Base-by-base conservation (phyloP, 2,797 vertebrate genomes). In the Poecile montanus region DNA sequence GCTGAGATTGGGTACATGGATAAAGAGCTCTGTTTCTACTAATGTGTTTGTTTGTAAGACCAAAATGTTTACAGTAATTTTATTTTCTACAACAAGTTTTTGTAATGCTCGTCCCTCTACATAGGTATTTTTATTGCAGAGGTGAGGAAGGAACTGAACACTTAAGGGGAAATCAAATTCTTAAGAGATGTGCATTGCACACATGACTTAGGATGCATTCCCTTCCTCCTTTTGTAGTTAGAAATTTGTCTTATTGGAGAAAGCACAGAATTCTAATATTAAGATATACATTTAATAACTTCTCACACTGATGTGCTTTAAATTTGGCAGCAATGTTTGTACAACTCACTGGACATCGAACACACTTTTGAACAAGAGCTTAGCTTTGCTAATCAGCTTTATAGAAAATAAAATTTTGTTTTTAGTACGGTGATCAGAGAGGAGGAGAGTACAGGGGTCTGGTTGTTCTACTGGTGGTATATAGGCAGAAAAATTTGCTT, bases 371-470 rank as follows among this genome's bases (percentile, higher is more conserved):
- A 45, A n/a, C 62, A 44, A 80, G 53, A 71, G 61, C 70, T 91
- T 77, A 63, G 70, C 61, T 91, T 75, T 63, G 34, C 53, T 89
- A 78, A 95, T 78, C 70, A 84, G 81, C 74, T 94, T 86, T 47
- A 32, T 38, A 38, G 23, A 42, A 60, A 80, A 76, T 51, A 47
- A 80, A 62, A 51, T 21, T 68, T 51, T 66, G 26, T 70, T 92
- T 86, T 81, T 58, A 48, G 62, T 36, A 66, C 45, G 22, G 17
- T 36, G 15, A 40, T 74, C 53, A 48, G 11, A 48, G 50, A 48
- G 48, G 61, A 74, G 61, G 81, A 7, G 38, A 89, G 40, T 45
- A 27, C 20, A 78, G 50, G n/a, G 22, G 44, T 87, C 21, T 63
- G 7, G 27, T 53, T 87, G 60, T 23, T 71, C 32, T 57, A 4